Evolutionary conservation across 2,113 vertebrate species (phyloP).

Genomic region (Tachysurus fulvidraco): DNA sequence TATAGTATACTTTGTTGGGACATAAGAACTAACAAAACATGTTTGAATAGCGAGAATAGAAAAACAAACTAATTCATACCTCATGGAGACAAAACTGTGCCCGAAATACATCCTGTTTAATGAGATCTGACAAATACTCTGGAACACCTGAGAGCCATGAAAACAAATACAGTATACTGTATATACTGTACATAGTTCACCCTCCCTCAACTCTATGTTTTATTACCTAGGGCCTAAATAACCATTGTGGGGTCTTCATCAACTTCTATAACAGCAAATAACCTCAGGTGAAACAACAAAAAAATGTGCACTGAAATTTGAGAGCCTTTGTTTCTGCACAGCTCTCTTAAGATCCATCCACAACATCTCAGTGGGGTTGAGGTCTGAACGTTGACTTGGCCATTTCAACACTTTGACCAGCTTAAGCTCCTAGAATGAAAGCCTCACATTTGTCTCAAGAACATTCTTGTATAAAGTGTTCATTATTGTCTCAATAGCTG

Average conservation of each 20-base stretch:
- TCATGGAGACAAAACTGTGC: slow-evolving; percentile 84
- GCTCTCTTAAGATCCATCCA: not conserved
- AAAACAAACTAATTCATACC: slow-evolving; percentile 67
- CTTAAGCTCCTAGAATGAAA: not conserved
- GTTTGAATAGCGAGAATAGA: not conserved
- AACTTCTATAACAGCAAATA: not conserved
- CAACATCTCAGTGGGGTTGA: not conserved
- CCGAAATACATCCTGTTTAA: slow-evolving; percentile 80
- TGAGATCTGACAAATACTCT: slow-evolving; percentile 76
- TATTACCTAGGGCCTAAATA: not conserved
- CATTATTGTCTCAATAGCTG: not conserved
- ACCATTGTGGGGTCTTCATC: too few species aligned
- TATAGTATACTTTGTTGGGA: not conserved
- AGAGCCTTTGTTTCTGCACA: not conserved
- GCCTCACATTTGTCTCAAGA: not conserved
- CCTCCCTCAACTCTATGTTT: not conserved
- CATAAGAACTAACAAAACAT: not conserved
- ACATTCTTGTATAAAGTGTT: not conserved
- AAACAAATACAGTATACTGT: too few species aligned
- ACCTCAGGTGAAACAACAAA: not conserved
- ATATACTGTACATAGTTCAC: too few species aligned
- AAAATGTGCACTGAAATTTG: not conserved
- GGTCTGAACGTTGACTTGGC: not conserved
- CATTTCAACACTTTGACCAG: not conserved
- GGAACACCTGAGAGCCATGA: slow-evolving; percentile 41